Base-by-base conservation (phyloP, 2,113 vertebrate species). In the Seriola quinqueradiata region DNA sequence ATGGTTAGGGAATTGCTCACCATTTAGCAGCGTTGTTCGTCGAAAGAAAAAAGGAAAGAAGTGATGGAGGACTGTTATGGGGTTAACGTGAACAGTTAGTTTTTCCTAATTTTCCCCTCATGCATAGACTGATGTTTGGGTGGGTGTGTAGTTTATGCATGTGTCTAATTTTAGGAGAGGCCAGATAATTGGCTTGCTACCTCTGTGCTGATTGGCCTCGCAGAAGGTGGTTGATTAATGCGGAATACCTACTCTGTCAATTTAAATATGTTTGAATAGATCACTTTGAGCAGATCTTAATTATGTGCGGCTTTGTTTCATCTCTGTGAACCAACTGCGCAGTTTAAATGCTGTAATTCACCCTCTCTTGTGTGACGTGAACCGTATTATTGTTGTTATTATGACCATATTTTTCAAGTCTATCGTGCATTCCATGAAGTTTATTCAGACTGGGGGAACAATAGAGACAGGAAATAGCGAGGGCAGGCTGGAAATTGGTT, bases 1-100 rank as follows among this genome's bases (percentile, higher is more conserved):
- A 93, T 91, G 75, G 87, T 81, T 50, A 11, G 72, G 74, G 84
- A 90, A 92, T 87, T 87, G 78, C 77, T 89, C 84, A 64, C 73
- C 55, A 61, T 90, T 87, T 89, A 86, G 68, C 52, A 63, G 68
- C 42, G 9, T 0, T 78, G 75, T 85, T 68, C 75, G 79, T 91
- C 73, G 75, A 77, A 79, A 65, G 58, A 55, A 90, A 58, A 23
- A 46, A 40, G 36, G 8, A 67, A 36, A 68, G 48, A 82, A 32
- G 44, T 67, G 23, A 79, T n/a, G 40, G 16, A 48, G 25, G 57
- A 66, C n/a, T 74, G 13, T 76, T 40, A 34, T 7, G 9, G 63
- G 54, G 34, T 79, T 64, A 44, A 79, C 64, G 54, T 32, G 58
- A 83, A 79, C 42, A 42, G 50, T 55, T 42, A 42, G 34, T 81